Evolutionary conservation across 2,113 vertebrate genomes (phyloP).

Genomic region (Zootoca vivipara): DNA sequence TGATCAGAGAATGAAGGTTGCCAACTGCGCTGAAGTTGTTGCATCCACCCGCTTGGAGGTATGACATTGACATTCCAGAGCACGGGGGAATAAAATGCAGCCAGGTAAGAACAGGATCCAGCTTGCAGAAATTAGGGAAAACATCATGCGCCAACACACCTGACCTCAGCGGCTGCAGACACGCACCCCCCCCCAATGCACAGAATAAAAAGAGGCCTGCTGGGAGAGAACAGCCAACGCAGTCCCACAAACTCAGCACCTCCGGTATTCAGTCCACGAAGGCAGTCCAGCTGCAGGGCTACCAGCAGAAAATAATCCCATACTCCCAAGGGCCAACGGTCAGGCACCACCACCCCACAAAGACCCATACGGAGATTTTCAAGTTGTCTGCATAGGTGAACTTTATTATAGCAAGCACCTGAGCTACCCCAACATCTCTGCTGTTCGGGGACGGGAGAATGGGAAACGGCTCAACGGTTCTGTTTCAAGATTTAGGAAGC

Average conservation of each 20-base stretch:
- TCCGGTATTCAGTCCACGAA: not conserved
- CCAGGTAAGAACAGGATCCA: slow-evolving; percentile 20
- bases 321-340: too few species aligned
- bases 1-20: slow-evolving; percentile 13
- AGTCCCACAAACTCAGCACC: not conserved
- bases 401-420: not conserved
- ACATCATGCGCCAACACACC: not conserved
- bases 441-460: not conserved
- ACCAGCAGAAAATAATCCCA: not conserved
- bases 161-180: not conserved
- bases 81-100: slow-evolving; percentile 38
- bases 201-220: not conserved
- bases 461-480: too few species aligned
- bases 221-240: not conserved
- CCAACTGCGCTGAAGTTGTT: not conserved
- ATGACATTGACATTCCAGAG: slow-evolving; percentile 27
- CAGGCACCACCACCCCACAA: too few species aligned
- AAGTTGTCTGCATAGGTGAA: too few species aligned
- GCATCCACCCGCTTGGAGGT: slow-evolving; percentile 23
- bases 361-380: not conserved
- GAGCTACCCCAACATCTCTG: not conserved
- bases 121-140: not conserved
- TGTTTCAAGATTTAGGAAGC: not conserved
- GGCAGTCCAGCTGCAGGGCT: not conserved
- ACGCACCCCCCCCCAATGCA: not conserved